Conservation (phyloP, 2,113 vertebrate species). For the Paratilapia polleni region DNA sequence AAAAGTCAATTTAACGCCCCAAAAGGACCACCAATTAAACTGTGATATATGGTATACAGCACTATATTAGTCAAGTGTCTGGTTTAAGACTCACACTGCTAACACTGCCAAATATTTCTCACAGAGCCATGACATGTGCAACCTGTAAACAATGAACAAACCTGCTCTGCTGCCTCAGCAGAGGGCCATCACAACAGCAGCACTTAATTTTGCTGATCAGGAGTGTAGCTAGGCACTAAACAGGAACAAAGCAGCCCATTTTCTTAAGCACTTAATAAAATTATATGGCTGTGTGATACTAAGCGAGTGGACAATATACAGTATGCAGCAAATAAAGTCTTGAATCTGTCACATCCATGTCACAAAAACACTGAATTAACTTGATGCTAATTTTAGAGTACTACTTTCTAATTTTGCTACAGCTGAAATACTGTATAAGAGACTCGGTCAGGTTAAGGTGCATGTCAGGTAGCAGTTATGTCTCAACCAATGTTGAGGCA, state of each 20-base stretch:
- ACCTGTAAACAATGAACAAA: background rate
- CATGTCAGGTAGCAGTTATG: background rate
- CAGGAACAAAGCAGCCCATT: background rate
- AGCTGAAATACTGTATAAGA: background rate
- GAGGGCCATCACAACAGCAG: background rate
- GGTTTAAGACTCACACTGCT: background rate
- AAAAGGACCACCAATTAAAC: background rate
- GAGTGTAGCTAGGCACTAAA: background rate
- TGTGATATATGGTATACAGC: background rate
- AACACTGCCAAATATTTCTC: slow-evolving; percentile 13
- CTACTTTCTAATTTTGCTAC: background rate
- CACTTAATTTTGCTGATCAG: slow-evolving; percentile 21
- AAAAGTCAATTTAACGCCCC: background rate
- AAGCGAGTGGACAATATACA: background rate
- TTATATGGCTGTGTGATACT: background rate
- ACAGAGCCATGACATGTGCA: background rate
- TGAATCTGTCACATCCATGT: background rate
- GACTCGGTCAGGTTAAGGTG: background rate
- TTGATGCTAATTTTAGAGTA: background rate
- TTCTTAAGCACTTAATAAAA: background rate
- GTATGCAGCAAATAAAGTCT: background rate
- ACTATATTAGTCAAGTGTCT: background rate
- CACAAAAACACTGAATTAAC: background rate
- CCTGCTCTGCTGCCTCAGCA: slow-evolving; percentile 18
- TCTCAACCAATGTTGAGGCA: background rate